Conservation (phyloP, 92 coral and sea anemone species). For the Phenganax stokvisi region DNA sequence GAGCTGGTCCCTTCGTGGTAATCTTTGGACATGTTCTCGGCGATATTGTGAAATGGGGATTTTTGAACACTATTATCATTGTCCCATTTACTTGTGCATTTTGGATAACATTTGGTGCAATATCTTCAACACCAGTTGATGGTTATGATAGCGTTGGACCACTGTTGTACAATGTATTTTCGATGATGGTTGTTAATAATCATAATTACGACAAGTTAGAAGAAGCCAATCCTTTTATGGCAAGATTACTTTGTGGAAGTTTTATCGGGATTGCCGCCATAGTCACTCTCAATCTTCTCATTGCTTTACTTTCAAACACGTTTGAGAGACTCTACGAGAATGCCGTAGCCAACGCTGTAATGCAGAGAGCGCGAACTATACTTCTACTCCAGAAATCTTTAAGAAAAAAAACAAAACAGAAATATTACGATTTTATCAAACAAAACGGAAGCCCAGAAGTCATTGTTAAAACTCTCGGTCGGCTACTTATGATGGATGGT, state of each 20-base stretch:
- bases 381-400: constrained; percentile 47
- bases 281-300: constrained; percentile 57
- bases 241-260: constrained; percentile 52
- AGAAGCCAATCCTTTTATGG: constrained; percentile 46
- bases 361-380: constrained; percentile 64
- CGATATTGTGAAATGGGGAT: constrained; percentile 59
- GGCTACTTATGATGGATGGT: constrained; percentile 3
- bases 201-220: constrained; percentile 48
- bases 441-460: constrained; percentile 61
- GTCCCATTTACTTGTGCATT: constrained; percentile 58
- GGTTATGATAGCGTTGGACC: constrained; percentile 49
- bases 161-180: constrained; percentile 48
- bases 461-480: constrained; percentile 19
- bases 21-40: constrained; percentile 53
- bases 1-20: constrained; percentile 64
- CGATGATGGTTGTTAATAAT: constrained; percentile 53
- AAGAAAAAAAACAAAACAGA: constrained; percentile 38
- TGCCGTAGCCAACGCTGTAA: constrained; percentile 59
- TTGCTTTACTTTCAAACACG: constrained; percentile 62
- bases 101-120: constrained; percentile 61
- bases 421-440: constrained; percentile 52
- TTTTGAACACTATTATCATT: constrained; percentile 47
- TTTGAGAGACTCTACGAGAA: constrained; percentile 68
- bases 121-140: constrained; percentile 43
- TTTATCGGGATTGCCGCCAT: constrained; percentile 54